phyloP scores from a whole-genome alignment of 2,797 vertebrate species.

The Chanos chanos region DNA sequence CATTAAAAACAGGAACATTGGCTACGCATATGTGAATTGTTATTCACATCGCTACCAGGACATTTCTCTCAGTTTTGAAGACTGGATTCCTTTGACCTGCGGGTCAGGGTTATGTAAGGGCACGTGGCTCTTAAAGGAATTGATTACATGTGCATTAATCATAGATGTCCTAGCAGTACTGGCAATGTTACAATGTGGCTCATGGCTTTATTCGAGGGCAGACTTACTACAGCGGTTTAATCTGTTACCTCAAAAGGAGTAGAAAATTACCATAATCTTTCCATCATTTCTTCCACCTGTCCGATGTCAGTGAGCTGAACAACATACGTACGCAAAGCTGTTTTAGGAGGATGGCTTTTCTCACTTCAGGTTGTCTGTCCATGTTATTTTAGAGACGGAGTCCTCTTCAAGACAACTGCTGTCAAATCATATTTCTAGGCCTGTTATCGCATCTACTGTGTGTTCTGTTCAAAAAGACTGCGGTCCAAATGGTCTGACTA shows the following conservation, averaged over 20 bases:
- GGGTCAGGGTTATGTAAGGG: background rate
- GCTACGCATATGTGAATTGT: constrained; percentile 5
- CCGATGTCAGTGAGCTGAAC: constrained; percentile 21
- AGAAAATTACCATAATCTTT: constrained; percentile 29
- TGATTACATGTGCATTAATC: constrained; percentile 29
- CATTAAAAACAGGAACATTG: constrained; percentile 2
- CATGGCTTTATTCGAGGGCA: constrained; percentile 21
- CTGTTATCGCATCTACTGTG: too few species aligned
- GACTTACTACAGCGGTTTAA: constrained; percentile 26
- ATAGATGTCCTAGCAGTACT: constrained; percentile 23
- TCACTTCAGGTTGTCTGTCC: too few species aligned
- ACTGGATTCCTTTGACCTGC: constrained; percentile 8
- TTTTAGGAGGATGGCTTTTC: too few species aligned
- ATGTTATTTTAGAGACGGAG: too few species aligned
- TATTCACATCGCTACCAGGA: constrained; percentile 20
- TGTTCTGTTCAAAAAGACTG: too few species aligned
- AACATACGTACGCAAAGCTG: constrained; percentile 13
- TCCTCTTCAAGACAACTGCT: too few species aligned
- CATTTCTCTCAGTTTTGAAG: background rate
- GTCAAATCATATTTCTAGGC: too few species aligned
- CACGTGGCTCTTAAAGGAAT: constrained; percentile 24
- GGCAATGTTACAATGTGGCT: constrained; percentile 34
- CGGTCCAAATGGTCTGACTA: too few species aligned
- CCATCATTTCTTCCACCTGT: constrained; percentile 21
- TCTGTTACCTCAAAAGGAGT: constrained; percentile 23